Evolutionary conservation across 2,797 vertebrate species (phyloP).

Genomic region (Pseudopleuronectes americanus): DNA sequence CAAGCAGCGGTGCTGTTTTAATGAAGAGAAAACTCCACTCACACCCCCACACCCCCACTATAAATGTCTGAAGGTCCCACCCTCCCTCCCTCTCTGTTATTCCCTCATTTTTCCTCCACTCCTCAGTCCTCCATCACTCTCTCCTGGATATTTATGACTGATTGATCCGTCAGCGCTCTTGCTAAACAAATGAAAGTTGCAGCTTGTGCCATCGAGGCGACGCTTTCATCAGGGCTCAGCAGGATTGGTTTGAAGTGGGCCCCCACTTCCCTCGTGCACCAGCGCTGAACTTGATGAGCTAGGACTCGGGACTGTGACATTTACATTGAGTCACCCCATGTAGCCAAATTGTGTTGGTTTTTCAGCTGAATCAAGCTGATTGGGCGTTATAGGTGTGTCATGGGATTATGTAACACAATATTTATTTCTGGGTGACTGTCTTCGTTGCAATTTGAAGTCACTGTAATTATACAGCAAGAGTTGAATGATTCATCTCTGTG

Average conservation of each 20-base stretch:
- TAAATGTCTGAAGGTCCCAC: conserved; percentile 50
- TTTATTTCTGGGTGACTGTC: conserved; percentile 2
- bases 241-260: conserved; percentile 55
- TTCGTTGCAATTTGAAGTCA: not conserved
- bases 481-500: not conserved
- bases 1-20: conserved; percentile 58
- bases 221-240: conserved; percentile 64
- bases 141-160: conserved; percentile 69
- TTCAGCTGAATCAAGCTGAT: conserved; percentile 24
- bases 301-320: conserved; percentile 67
- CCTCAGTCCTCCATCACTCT: conserved; percentile 44
- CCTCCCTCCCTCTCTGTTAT: conserved; percentile 29
- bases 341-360: conserved; percentile 50
- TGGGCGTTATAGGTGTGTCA: conserved; percentile 32
- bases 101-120: conserved; percentile 38
- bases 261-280: conserved; percentile 47
- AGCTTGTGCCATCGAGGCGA: conserved; percentile 39
- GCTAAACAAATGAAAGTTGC: conserved; percentile 75
- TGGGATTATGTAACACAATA: conserved; percentile 17
- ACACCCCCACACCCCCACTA: conserved; percentile 5
- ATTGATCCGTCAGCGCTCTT: conserved; percentile 66
- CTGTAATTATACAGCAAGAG: not conserved
- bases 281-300: conserved; percentile 68
- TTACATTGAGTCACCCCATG: conserved; percentile 57
- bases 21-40: conserved; percentile 58